These are phyloP conservation scores for Brachionus rubens DNA, from an alignment of 1,140 invertebrate genomes.

Conservation along the genomic window DNA sequence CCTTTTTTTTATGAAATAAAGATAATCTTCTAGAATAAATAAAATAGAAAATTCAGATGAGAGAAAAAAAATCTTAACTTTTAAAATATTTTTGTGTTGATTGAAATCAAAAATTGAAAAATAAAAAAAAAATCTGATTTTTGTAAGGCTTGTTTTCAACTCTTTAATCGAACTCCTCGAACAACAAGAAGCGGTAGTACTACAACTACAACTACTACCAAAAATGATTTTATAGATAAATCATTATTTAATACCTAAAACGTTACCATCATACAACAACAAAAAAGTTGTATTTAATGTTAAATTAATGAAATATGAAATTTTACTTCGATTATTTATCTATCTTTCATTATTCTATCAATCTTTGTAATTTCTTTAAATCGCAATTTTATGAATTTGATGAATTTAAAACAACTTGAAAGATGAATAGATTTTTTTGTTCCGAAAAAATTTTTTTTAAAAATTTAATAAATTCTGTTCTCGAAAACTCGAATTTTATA, in stretches of 20 bases:
- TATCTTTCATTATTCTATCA: conserved; percentile 31
- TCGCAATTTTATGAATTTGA: background rate
- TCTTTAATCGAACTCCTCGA: too few relatives aligned
- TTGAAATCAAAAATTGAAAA: too few relatives aligned
- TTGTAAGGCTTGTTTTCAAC: too few relatives aligned
- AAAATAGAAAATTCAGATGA: too few relatives aligned
- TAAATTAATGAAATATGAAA: conserved; percentile 44
- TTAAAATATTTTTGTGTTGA: too few relatives aligned
- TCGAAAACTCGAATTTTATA: background rate
- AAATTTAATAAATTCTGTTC: background rate
- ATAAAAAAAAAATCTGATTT: too few relatives aligned
- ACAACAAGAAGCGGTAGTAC: too few relatives aligned
- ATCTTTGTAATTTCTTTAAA: conserved; percentile 13
- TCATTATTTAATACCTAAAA: background rate
- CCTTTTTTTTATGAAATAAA: too few relatives aligned
- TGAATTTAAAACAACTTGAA: conserved; percentile 2
- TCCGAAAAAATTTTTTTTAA: background rate
- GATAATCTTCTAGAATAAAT: too few relatives aligned
- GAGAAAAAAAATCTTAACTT: too few relatives aligned
- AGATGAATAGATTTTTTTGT: conserved; percentile 9
- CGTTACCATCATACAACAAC: background rate
- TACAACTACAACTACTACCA: too few relatives aligned
- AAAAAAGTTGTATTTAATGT: conserved; percentile 24
- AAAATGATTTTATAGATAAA: too few relatives aligned
- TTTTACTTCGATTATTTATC: conserved; percentile 27